Base-by-base conservation (phyloP, 2,113 vertebrate species). In the Pseudorectes ferrugineus region DNA sequence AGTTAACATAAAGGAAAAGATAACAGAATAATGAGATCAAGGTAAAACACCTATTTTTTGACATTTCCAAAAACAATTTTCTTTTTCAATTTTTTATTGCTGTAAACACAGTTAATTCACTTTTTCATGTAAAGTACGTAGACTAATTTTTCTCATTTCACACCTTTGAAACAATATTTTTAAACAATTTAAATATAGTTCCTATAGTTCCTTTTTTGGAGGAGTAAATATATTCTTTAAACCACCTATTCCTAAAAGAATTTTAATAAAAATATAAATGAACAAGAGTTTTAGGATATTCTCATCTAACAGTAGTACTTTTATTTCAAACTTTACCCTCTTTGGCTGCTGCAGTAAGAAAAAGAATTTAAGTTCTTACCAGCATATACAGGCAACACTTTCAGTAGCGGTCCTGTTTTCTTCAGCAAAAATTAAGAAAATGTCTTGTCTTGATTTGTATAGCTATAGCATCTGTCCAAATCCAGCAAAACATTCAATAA, bases 131-230 rank as follows among this genome's bases (percentile, higher is more conserved):
- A 57, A 66, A 57, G 9, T n/a, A 4, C 8, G 25, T 13, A 10
- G 26, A 51, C 1, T 23, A 48, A 2, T 63, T 83, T 52, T 71
- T 61, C 11, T 40, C 1, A 70, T 49, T 81, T 71, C 7, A 54
- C 2, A 29, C 5, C 40, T 26, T 58, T 31, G 5, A 85, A 85
- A 66, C 2, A 24, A 8, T 36, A 84, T 58, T 54, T 75, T 76
- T 17, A n/a, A 61, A 43, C 2, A 33, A 71, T 29, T 45, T 31
- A 57, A 74, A 59, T 22, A 7, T 9, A 21, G 3, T 18, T 43
- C 3, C 1, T 20, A 7, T 18, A 10, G 3, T 9, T 29, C 3
- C 1, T 25, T 19, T 46, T 11, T 1, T 1, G 2, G 4, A 52
- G 23, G 2, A 57, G 14, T 59, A 67, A 57, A 38, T 3, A 19